These are phyloP conservation scores for Lapara coniferarum DNA, from an alignment of 2,888 invertebrate species.

Conservation along the genomic window DNA sequence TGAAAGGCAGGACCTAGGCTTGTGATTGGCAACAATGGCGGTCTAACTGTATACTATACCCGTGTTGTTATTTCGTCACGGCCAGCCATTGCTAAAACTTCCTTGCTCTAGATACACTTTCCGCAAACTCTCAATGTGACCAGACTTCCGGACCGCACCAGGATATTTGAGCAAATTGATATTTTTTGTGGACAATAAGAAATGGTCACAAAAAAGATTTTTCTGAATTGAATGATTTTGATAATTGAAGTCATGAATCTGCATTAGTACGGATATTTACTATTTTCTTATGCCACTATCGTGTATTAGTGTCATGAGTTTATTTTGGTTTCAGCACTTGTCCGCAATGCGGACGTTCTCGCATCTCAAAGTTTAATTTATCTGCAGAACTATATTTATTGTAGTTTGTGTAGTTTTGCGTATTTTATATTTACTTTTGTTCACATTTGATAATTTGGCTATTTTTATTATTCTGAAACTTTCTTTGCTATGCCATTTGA, in stretches of 20 bases:
- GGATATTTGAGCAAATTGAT: slow-evolving; percentile 6
- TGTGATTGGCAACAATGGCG: slow-evolving; percentile 58
- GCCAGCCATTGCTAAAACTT: slow-evolving; percentile 47
- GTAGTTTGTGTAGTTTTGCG: neutral
- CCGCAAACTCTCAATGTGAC: slow-evolving; percentile 25
- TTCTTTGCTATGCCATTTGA: too few relatives aligned
- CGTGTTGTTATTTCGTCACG: slow-evolving; percentile 53
- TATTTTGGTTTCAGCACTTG: neutral
- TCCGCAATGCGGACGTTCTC: neutral
- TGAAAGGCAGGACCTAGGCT: slow-evolving; percentile 42
- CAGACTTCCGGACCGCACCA: slow-evolving; percentile 17
- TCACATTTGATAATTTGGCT: too few relatives aligned
- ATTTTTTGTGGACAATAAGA: slow-evolving; percentile 1
- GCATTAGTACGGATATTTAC: neutral
- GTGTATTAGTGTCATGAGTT: neutral
- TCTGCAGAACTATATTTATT: neutral
- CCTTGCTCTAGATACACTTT: slow-evolving; percentile 45
- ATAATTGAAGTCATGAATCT: neutral
- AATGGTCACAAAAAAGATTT: neutral
- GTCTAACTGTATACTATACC: slow-evolving; percentile 62
- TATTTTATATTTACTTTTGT: too few relatives aligned
- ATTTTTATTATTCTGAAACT: too few relatives aligned
- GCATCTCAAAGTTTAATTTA: neutral
- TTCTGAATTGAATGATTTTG: neutral
- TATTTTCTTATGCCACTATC: neutral